Percentiles rank a stretch among this genome's conserved stretches.
phyloP scores from a whole-genome alignment of 2,113 vertebrate genomes.

The human (Homo sapiens) region GRCh38 chr18:28922001-28922500 shows the following conservation, averaged over 20 bases:
- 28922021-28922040: background rate
- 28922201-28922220: background rate
- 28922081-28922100: background rate
- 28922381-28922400: background rate
- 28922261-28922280: background rate
- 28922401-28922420: background rate
- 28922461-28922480: background rate
- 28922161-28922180: background rate
- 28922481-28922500: background rate
- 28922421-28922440: background rate
- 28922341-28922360: background rate
- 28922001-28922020: background rate
- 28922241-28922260: background rate
- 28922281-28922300: background rate
- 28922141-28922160: background rate
- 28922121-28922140: background rate
- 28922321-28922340: background rate
- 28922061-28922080: background rate
- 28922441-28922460: background rate
- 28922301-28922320: background rate
- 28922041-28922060: background rate
- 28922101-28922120: background rate
- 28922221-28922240: background rate
- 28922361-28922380: background rate
- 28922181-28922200: too few species aligned